Base-by-base conservation (phyloP, 2,113 vertebrate species). In the Silurus asotus region DNA sequence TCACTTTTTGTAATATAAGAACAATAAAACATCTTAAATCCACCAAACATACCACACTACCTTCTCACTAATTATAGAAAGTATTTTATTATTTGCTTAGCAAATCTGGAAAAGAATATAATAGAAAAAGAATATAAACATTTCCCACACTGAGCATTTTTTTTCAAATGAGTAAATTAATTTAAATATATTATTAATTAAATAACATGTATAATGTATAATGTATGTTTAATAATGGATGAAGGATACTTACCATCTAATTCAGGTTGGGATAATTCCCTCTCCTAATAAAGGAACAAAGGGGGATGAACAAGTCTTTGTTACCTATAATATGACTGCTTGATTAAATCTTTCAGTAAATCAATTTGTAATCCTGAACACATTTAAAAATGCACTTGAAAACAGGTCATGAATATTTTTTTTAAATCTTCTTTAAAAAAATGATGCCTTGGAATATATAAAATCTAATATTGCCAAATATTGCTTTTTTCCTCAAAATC, bases 211-310 rank as follows among this genome's bases (percentile, higher is more conserved):
- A 37, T 37, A 37, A 37, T 37, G 37, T 37, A 37, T 37, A 37
- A 37, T 37, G 37, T 37, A 37, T 37, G 37, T 37, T 37, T 37
- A 37, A 37, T 37, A 37, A 79, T 56, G 9, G 70, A 81, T 75
- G 6, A 53, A 55, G 45, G 14, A 45, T 55, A 92, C 94, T 94
- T 88, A 96, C 95, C 95, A 5, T 96, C 95, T 86, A 96, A 82
- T 88, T 96, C 95, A 25, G 91, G 93, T 82, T 94, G 94, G 61
- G 94, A 93, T 81, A 95, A 67, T 59, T 95, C 94, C 88, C 95
- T 91, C 0, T 96, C 95, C 95, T 95, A 89, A 69, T 84, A 85
- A 70, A 90, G 0, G 11, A 58, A 83, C 77, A 84, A 6, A 84
- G 14, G 58, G 2, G 51, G 65, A 19, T 75, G 65, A 56, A 49